Evolutionary conservation across 1,140 invertebrate species (phyloP), one percentile per base, ranked within the genome.

Genomic region (Odontomachus brunneus): DNA sequence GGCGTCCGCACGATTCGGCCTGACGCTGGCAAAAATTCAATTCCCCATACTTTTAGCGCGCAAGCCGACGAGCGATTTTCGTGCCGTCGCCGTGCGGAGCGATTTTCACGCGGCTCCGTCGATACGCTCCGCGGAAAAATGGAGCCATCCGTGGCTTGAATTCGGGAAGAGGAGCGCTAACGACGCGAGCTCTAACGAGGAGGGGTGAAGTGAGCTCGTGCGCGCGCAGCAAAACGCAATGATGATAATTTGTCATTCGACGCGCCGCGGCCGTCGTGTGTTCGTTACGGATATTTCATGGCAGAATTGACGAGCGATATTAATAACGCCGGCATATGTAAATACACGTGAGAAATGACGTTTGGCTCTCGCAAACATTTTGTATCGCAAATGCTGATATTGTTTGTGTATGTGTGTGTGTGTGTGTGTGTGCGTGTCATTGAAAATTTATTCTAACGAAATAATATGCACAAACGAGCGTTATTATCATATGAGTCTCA

Each of bases 1-100:
- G 65, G 57, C 75, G 33, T 22, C 49, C 14, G 63, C 29, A 38
- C 75, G 33, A 80, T 74, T 62, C 51, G 60, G 63, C 55, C 66
- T 26, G n/a, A 48, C 14, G n/a, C 62, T 53, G 15, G 73, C 75
- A 71, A 71, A 22, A 80, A 80, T 71, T 80, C 75, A 69, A 80
- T 83, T 66, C 60, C 9, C 15, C 62, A 26, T 38, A 62, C 48
- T 48, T 48, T 62, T 22, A 53, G 62, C 83, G 44, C 63, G 63
- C 74, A 26, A 2, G 22, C 19, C 33, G 49, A 0, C 22, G 24
- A n/a, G n/a, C n/a, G n/a, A n/a, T n/a, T n/a, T n/a, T n/a, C n/a
- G n/a, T n/a, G n/a, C 15, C 48, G 33, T 24, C 19, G 14, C n/a
- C 38, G 51, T 15, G 22, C 19, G 15, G 12, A 53, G 14, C 66